Percentiles rank a stretch among this genome's conserved stretches.
phyloP scores from a whole-genome alignment of 2,113 vertebrate species.

The Colossoma macropomum region DNA sequence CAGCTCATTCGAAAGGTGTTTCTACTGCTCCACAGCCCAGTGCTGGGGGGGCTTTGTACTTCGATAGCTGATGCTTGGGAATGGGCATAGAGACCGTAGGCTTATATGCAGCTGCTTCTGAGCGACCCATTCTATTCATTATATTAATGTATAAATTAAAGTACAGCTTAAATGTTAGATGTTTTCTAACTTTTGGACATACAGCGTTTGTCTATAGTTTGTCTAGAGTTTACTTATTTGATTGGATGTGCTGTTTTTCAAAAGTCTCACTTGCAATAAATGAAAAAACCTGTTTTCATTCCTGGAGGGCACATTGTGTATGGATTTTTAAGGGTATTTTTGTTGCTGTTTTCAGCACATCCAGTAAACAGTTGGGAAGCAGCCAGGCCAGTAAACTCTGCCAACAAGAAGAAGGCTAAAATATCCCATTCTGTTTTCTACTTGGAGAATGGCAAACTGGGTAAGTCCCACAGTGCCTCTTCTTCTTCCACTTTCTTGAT shows the following conservation, averaged over 20 bases:
- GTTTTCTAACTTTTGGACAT: not conserved
- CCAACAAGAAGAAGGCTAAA: constrained; percentile 55
- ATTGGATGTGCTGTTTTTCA: not conserved
- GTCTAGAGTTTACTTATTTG: too few relatives aligned
- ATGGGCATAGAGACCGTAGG: too few relatives aligned
- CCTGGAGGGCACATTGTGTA: not conserved
- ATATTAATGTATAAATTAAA: too few relatives aligned
- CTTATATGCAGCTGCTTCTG: too few relatives aligned
- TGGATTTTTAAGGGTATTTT: not conserved
- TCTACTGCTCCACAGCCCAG: too few relatives aligned
- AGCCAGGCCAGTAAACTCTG: constrained; percentile 46
- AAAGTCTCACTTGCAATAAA: not conserved
- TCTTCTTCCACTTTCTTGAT: too few relatives aligned
- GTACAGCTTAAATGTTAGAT: not conserved
- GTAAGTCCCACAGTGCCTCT: constrained; percentile 53
- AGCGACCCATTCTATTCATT: too few relatives aligned
- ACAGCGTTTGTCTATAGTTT: too few relatives aligned
- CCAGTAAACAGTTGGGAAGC: constrained; percentile 50
- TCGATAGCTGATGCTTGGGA: too few relatives aligned
- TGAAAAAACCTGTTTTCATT: not conserved
- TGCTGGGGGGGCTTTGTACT: too few relatives aligned
- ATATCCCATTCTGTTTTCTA: constrained; percentile 71
- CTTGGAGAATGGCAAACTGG: constrained; percentile 73
- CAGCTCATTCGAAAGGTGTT: too few relatives aligned
- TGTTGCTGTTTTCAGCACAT: constrained; percentile 59